Evolutionary conservation across 37 sponge, comb jelly and placozoan genomes (phyloP).

Genomic region (Lycopodina hypogea): DNA sequence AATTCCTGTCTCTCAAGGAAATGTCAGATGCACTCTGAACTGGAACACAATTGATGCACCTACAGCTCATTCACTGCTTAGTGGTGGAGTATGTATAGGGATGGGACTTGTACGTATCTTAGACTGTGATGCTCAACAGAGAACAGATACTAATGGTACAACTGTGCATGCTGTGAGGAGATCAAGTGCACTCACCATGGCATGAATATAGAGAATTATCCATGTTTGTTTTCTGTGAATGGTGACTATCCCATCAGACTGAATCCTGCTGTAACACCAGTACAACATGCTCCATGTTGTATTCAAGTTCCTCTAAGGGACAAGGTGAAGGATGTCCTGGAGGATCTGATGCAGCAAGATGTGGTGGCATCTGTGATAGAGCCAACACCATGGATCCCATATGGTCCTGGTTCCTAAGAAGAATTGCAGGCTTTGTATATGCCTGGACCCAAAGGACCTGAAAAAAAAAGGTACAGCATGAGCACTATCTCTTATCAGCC

Average conservation of each 20-base stretch:
- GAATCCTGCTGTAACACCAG: slow-evolving; percentile 3
- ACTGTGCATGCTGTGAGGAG: slow-evolving; percentile 28
- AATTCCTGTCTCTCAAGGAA: too few species aligned
- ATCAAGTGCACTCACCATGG: neutral
- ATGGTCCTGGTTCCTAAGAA: slow-evolving; percentile 12
- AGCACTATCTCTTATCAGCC: slow-evolving; percentile 49
- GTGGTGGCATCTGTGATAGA: too few species aligned
- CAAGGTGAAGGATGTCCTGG: slow-evolving; percentile 16
- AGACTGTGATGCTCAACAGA: too few species aligned
- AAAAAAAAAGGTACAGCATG: slow-evolving; percentile 48
- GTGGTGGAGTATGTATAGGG: too few species aligned
- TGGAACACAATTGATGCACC: too few species aligned
- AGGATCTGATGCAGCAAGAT: too few species aligned
- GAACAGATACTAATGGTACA: too few species aligned
- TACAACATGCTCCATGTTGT: slow-evolving; percentile 31
- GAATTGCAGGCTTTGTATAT: slow-evolving; percentile 18
- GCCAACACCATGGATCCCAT: slow-evolving; percentile 40
- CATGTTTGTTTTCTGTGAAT: slow-evolving; percentile 13
- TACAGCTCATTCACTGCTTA: too few species aligned
- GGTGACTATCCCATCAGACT: slow-evolving; percentile 39
- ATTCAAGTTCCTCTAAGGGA: slow-evolving; percentile 45
- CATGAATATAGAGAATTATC: slow-evolving; percentile 11
- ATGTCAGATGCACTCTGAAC: too few species aligned
- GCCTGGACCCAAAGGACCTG: slow-evolving; percentile 47
- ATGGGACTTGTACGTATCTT: too few species aligned